Evolutionary conservation across 2,797 vertebrate species (phyloP).

Genomic region (Schizopygopsis pylzovi): DNA sequence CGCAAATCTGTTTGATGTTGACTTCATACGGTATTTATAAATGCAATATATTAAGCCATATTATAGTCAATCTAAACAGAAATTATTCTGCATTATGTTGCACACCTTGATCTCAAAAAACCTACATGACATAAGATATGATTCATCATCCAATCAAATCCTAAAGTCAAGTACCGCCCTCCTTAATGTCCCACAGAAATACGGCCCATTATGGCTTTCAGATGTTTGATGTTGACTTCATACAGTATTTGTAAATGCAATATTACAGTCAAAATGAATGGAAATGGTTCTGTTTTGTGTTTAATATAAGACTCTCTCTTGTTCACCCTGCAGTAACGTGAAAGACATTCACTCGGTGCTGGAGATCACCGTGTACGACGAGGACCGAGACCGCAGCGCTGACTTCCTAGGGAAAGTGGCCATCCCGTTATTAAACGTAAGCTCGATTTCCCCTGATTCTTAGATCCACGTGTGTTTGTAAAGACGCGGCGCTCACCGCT

Average conservation of each 20-base stretch:
- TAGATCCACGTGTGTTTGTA: background rate
- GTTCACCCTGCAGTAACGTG: slow-evolving; percentile 82
- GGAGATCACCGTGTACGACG: slow-evolving; percentile 97
- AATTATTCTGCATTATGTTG: background rate
- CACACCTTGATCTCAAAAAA: background rate
- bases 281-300: background rate
- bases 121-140: background rate
- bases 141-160: background rate
- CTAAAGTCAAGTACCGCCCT: background rate
- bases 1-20: background rate
- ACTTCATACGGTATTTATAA: background rate
- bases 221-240: background rate
- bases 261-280: background rate
- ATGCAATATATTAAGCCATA: background rate
- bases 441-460: slow-evolving; percentile 68
- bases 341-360: slow-evolving; percentile 98
- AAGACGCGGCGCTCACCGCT: slow-evolving; percentile 30
- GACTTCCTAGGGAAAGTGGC: slow-evolving; percentile 98
- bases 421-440: slow-evolving; percentile 95
- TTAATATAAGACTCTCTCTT: background rate
- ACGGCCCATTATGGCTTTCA: background rate
- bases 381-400: slow-evolving; percentile 94
- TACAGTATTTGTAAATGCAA: background rate
- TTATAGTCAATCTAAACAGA: background rate
- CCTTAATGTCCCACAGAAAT: background rate